A percentile compares a stretch with the other conserved stretches of the same genome.
phyloP scores from a whole-genome alignment of 1,140 invertebrate genomes.

The Plectrocnemia conspersa region DNA sequence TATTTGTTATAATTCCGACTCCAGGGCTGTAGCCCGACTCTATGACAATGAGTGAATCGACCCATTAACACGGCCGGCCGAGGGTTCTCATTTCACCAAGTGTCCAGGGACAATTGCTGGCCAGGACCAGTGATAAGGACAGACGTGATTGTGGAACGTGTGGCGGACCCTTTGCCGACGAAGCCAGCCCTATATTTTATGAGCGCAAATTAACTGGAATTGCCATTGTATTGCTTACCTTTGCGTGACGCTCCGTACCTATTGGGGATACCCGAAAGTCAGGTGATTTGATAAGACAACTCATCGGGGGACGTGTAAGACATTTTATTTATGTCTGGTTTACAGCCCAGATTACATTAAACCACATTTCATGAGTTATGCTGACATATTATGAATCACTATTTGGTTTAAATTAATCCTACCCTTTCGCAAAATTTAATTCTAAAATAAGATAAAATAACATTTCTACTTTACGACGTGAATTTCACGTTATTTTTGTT shows the following conservation, averaged over 20 bases:
- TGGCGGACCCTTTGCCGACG: not conserved
- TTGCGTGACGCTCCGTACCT: not conserved
- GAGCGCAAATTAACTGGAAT: conserved; percentile 22
- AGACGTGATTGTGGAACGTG: conserved; percentile 25
- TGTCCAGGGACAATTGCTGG: conserved; percentile 29
- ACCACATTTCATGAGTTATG: too few species aligned
- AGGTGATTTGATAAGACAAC: not conserved
- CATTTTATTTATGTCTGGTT: too few species aligned
- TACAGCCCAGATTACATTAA: too few species aligned
- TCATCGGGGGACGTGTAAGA: not conserved
- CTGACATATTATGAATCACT: too few species aligned
- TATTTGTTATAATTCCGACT: conserved; percentile 34
- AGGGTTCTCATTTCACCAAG: conserved; percentile 29
- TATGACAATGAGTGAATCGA: conserved; percentile 34
- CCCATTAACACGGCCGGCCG: conserved; percentile 31
- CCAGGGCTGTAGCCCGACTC: conserved; percentile 6
- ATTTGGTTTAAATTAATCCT: too few species aligned
- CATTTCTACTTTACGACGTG: too few species aligned
- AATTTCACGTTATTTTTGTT: too few species aligned
- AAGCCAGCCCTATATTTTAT: conserved; percentile 24
- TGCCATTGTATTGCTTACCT: conserved; percentile 4
- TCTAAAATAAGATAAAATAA: too few species aligned
- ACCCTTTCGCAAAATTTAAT: too few species aligned
- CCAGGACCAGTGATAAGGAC: conserved; percentile 26
- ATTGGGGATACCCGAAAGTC: not conserved